These are phyloP conservation scores for Rhopalosiphum nymphaeae DNA, from an alignment of 2,888 invertebrate genomes.

Conservation along the genomic window DNA sequence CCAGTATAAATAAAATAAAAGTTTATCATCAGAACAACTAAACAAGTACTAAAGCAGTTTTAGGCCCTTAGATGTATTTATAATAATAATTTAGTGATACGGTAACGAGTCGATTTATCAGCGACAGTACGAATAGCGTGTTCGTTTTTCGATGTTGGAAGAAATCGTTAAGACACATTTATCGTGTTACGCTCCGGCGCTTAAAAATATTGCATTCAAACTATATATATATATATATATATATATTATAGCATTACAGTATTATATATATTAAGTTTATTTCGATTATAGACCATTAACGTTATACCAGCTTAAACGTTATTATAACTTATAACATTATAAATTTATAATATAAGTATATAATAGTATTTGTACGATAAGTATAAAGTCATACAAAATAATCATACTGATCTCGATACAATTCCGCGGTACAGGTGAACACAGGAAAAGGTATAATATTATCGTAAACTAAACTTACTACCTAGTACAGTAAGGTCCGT, in stretches of 20 bases:
- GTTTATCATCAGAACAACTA: not conserved
- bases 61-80: not conserved
- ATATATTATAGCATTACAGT: not conserved
- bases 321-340: not conserved
- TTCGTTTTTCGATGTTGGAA: not conserved
- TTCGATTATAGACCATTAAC: not conserved
- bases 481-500: not conserved
- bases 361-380: not conserved
- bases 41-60: not conserved
- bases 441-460: no score
- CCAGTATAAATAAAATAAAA: not conserved
- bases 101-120: not conserved
- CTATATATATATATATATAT: not conserved
- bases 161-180: not conserved
- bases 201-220: not conserved
- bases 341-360: not conserved
- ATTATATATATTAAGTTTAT: not conserved
- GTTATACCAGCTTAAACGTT: not conserved
- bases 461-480: not conserved
- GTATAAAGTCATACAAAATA: not conserved
- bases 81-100: not conserved
- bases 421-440: not conserved
- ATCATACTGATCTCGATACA: not conserved
- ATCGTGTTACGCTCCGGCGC: not conserved
- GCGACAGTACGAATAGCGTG: not conserved